phyloP scores from a whole-genome alignment of 2,888 invertebrate species.

The Acheta domesticus region DNA sequence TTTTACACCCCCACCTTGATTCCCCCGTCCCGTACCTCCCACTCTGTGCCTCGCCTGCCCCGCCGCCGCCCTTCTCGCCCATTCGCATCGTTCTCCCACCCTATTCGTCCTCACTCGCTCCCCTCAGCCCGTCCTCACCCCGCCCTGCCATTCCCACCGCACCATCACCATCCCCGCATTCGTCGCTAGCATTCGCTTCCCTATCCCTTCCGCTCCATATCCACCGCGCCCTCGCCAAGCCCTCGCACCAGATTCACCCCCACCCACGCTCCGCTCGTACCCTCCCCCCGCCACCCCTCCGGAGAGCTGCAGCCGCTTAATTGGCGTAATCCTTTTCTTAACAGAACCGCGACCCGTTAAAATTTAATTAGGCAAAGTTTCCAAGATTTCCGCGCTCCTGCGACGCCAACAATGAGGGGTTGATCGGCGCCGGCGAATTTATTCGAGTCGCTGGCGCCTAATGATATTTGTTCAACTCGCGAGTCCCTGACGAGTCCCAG shows the following conservation, averaged over 20 bases:
- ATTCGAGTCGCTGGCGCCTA: conserved; percentile 1
- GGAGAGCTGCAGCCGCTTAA: background rate
- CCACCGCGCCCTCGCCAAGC: background rate
- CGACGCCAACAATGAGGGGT: background rate
- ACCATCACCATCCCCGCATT: background rate
- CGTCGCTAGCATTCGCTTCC: background rate
- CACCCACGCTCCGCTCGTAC: background rate
- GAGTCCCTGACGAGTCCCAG: background rate
- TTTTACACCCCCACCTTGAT: too few species aligned
- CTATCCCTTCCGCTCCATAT: background rate
- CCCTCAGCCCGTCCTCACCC: background rate
- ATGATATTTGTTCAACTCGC: background rate
- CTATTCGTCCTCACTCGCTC: background rate
- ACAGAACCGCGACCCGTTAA: conserved; percentile 7
- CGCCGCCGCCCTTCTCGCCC: background rate
- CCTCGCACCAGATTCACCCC: background rate
- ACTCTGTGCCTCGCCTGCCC: background rate
- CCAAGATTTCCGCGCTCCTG: background rate
- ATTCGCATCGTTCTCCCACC: background rate
- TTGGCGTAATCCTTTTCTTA: background rate
- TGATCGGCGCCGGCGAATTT: background rate
- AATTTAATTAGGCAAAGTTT: conserved; percentile 18
- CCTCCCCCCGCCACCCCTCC: background rate
- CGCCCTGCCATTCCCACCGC: background rate
- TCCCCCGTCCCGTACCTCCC: too few species aligned